These are phyloP conservation scores for Spodoptera picta DNA, from an alignment of 2,888 invertebrate genomes.

Conservation along the genomic window DNA sequence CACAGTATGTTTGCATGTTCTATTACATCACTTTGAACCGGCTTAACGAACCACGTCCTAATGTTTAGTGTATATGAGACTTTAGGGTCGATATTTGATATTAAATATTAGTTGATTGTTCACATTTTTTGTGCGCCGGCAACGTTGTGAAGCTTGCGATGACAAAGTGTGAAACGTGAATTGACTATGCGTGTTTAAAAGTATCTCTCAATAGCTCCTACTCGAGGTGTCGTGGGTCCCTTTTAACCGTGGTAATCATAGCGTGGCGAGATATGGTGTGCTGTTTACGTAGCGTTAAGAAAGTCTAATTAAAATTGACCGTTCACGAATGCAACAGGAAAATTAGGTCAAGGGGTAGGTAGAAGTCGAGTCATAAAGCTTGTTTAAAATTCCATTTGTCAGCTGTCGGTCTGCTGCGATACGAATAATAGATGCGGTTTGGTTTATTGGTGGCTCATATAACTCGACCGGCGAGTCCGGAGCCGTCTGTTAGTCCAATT, in stretches of 20 bases:
- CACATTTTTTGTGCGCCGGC: conserved; percentile 75
- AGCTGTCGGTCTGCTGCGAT: conserved; percentile 74
- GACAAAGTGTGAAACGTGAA: conserved; percentile 75
- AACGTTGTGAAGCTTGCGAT: conserved; percentile 76
- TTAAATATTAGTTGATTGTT: conserved; percentile 85
- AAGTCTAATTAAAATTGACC: conserved; percentile 71
- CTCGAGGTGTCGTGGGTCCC: conserved; percentile 33
- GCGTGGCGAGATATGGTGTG: not conserved
- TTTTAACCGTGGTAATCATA: not conserved
- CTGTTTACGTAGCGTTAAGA: conserved; percentile 46
- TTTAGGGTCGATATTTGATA: conserved; percentile 82
- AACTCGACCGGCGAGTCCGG: conserved; percentile 74
- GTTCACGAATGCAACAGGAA: conserved; percentile 60
- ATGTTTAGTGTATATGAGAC: conserved; percentile 84
- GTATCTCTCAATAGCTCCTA: conserved; percentile 43
- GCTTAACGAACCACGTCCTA: conserved; percentile 83
- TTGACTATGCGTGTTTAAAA: conserved; percentile 42
- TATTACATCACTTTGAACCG: conserved; percentile 85
- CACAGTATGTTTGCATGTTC: conserved; percentile 82
- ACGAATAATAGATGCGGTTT: conserved; percentile 86
- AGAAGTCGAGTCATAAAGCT: conserved; percentile 78
- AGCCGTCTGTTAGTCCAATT: conserved; percentile 83
- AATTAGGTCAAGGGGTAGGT: conserved; percentile 80
- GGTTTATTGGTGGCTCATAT: conserved; percentile 87
- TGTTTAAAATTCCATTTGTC: conserved; percentile 81